phyloP scores from a whole-genome alignment of 2,113 vertebrate genomes.

The Mobula birostris region DNA sequence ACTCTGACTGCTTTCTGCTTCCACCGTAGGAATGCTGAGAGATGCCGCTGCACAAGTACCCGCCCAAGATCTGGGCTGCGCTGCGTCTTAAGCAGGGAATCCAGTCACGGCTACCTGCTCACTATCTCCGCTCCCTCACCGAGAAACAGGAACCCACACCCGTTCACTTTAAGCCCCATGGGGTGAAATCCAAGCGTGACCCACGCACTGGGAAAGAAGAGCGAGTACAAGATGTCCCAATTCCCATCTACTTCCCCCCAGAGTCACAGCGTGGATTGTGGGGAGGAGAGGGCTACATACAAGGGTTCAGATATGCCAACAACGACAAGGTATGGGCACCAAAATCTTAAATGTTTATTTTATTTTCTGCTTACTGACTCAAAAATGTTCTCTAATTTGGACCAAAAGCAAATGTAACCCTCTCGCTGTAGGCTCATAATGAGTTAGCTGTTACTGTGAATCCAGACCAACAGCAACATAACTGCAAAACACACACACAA shows the following conservation, averaged over 20 bases:
- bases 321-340: conserved; percentile 68
- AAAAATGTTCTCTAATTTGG: not conserved
- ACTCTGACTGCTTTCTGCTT: not conserved
- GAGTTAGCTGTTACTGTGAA: too few species aligned
- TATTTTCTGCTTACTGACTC: not conserved
- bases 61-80: conserved; percentile 68
- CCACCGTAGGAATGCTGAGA: not conserved
- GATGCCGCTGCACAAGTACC: conserved; percentile 76
- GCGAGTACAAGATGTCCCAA: conserved; percentile 78
- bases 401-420: too few species aligned
- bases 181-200: conserved; percentile 57
- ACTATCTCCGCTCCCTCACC: conserved; percentile 68
- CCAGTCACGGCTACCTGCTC: conserved; percentile 71
- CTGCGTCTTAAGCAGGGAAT: conserved; percentile 71
- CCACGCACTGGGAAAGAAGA: conserved; percentile 65
- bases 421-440: too few species aligned
- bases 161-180: conserved; percentile 77
- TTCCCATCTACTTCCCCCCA: conserved; percentile 68
- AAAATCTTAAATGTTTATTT: not conserved
- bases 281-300: conserved; percentile 85
- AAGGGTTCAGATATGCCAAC: conserved; percentile 70
- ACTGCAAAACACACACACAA: too few species aligned
- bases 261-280: conserved; percentile 74
- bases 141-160: conserved; percentile 52
- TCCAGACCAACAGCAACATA: too few species aligned